Base-by-base conservation (phyloP, 2,888 invertebrate species). In the Phyllotreta cruciferae region DNA sequence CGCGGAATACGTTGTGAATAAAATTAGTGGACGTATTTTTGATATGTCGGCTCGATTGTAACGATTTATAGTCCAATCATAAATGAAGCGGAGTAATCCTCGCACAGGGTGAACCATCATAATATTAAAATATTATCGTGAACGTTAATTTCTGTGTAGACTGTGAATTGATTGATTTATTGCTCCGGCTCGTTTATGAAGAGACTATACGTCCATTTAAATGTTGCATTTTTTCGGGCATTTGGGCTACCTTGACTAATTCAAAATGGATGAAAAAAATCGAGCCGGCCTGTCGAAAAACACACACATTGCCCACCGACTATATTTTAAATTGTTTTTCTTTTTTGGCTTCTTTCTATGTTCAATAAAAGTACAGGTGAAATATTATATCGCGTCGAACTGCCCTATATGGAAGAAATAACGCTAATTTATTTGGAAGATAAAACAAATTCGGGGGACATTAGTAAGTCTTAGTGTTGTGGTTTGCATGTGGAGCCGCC, bases 401-500 rank as follows among this genome's bases (percentile, higher is more conserved):
- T 92, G 87, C 92, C 92, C 85, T 90, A 92, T 89, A 91, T 92
- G 92, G 92, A 92, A 89, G 92, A 92, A 89, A 91, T 92, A 85
- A 92, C 92, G 84, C 90, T 92, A 88, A 92, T 92, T 87, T 92
- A 92, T 91, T 90, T 92, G 90, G 92, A 92, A 90, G 91, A 92
- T 90, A 88, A 88, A 85, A 82, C 81, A 78, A 82, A 82, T 82
- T 78, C 77, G 79, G 84, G 83, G 78, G 81, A 82, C 78, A 79
- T 81, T 83, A 85, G 87, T 87, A 87, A 87, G 87, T 87, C 83
- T 81, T 86, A 86, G 86, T 87, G 86, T 87, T 82, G 87, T 86
- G 86, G 85, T 66, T 71, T 87, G 87, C 81, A 81, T 81, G 81
- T 44, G 52, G 60, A 52, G 52, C 60, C 60, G 60, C 60, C 72